Conservation (phyloP, 2,113 vertebrate species). For the Misgurnus mizolepis region DNA sequence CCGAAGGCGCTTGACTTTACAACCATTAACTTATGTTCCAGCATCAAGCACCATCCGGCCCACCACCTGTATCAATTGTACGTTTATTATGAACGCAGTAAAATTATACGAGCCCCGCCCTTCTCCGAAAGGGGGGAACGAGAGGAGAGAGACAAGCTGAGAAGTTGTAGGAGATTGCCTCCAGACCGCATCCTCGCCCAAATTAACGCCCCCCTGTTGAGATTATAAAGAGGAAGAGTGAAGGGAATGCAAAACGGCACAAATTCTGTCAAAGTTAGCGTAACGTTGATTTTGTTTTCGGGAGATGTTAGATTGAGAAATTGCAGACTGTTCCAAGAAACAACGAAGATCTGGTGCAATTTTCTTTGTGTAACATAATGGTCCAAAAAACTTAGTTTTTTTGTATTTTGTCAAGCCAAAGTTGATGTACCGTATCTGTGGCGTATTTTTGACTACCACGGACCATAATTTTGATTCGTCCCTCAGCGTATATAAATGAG, state of each 20-base stretch:
- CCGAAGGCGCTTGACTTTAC: slow-evolving; percentile 57
- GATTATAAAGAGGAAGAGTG: slow-evolving; percentile 40
- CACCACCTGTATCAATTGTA: slow-evolving; percentile 54
- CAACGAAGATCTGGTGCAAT: slow-evolving; percentile 4
- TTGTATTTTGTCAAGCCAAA: background rate
- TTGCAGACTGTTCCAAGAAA: background rate
- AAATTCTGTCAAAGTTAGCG: background rate
- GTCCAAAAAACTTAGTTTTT: slow-evolving; percentile 2
- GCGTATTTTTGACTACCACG: background rate
- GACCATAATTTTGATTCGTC: no score
- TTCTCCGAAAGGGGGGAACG: slow-evolving; percentile 10
- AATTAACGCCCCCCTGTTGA: slow-evolving; percentile 50
- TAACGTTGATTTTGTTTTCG: slow-evolving; percentile 19
- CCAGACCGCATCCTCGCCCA: slow-evolving; percentile 49
- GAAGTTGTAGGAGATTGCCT: slow-evolving; percentile 28
- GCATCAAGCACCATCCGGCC: slow-evolving; percentile 40
- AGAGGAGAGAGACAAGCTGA: slow-evolving; percentile 6
- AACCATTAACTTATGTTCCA: slow-evolving; percentile 42
- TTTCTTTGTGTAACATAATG: slow-evolving; percentile 10
- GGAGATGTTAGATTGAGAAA: slow-evolving; percentile 18
- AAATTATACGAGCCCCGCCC: slow-evolving; percentile 52
- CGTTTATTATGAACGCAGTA: slow-evolving; percentile 60
- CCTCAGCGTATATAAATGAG: background rate
- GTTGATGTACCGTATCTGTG: background rate
- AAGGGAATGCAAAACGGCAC: slow-evolving; percentile 41